These are phyloP conservation scores for Sebastes iracundus DNA, from an alignment of 2,797 vertebrate genomes.

Conservation along the genomic window DNA sequence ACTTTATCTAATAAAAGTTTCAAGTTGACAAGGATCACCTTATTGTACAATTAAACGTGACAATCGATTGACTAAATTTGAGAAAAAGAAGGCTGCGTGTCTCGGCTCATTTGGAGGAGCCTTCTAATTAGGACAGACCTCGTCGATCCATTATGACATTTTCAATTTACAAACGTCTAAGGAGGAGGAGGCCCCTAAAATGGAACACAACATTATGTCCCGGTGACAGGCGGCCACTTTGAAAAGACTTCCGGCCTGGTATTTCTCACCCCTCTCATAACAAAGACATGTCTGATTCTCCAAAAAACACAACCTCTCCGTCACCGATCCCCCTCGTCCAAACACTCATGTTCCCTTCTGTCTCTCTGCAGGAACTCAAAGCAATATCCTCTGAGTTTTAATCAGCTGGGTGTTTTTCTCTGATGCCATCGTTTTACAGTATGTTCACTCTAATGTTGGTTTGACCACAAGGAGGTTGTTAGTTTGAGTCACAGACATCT, in stretches of 20 bases:
- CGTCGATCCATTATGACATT: background rate
- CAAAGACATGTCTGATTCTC: constrained; percentile 17
- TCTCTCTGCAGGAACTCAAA: constrained; percentile 52
- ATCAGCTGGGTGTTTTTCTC: constrained; percentile 28
- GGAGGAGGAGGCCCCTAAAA: background rate
- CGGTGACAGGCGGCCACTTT: constrained; percentile 12
- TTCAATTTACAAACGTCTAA: background rate
- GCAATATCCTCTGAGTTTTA: constrained; percentile 53
- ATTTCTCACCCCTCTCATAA: background rate
- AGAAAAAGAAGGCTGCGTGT: background rate
- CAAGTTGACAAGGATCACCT: background rate
- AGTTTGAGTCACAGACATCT: background rate
- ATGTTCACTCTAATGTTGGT: constrained; percentile 2
- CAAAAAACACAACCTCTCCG: background rate
- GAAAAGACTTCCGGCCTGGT: background rate
- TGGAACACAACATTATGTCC: background rate
- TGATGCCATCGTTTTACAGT: constrained; percentile 1
- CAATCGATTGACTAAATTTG: background rate
- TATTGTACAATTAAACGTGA: background rate
- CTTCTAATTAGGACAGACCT: background rate
- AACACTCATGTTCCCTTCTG: background rate
- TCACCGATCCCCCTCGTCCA: background rate
- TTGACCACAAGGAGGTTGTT: background rate
- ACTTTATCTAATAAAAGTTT: background rate
- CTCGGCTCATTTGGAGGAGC: background rate